phyloP scores from a whole-genome alignment of 2,797 vertebrate species.

The Amblyraja radiata region DNA sequence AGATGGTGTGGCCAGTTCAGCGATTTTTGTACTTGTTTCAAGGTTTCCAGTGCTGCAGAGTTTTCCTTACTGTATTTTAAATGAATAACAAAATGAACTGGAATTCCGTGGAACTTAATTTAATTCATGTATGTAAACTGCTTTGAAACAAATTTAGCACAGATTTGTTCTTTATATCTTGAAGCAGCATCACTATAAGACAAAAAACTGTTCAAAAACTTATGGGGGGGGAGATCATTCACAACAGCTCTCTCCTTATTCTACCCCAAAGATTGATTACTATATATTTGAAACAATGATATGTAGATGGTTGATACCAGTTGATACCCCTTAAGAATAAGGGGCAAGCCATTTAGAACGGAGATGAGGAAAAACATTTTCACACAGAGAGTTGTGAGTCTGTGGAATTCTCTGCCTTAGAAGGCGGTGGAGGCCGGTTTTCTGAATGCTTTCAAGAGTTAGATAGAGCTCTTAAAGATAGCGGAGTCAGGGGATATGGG shows the following conservation, averaged over 20 bases:
- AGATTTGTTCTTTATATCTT: neutral
- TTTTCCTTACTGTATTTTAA: neutral
- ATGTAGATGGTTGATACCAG: slow-evolving; percentile 21
- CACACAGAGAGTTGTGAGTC: too few species aligned
- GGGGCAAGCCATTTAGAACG: too few species aligned
- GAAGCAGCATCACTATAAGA: neutral
- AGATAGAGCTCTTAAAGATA: too few species aligned
- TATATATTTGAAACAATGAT: neutral
- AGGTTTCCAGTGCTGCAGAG: neutral
- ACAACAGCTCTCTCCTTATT: neutral
- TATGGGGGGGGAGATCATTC: neutral
- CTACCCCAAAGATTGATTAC: neutral
- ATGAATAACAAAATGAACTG: slow-evolving; percentile 23
- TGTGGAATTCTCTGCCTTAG: too few species aligned
- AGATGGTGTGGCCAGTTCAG: slow-evolving; percentile 19
- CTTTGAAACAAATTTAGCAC: neutral
- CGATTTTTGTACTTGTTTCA: slow-evolving; percentile 5
- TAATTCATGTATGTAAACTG: neutral
- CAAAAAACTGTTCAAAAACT: neutral
- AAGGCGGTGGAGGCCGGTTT: too few species aligned
- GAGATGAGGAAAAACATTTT: too few species aligned
- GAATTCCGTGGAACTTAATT: neutral
- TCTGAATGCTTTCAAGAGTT: too few species aligned
- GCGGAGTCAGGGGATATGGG: too few species aligned
- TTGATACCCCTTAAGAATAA: neutral